Conservation (phyloP, 2,797 vertebrate species). For the Tapera naevia region DNA sequence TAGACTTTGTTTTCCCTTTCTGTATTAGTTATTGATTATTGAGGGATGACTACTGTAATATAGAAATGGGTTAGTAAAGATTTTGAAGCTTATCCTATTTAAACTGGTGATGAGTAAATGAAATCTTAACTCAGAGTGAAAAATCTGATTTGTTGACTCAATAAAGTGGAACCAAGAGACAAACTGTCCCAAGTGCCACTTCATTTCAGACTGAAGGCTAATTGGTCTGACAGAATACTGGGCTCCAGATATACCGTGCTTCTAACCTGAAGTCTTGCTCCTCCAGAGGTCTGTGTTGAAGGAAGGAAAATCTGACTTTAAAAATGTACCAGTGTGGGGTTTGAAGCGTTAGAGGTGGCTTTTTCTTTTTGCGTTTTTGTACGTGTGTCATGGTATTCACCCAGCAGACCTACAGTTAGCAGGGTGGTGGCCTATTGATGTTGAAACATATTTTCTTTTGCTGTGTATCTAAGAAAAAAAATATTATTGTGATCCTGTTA, state of each 20-base stretch:
- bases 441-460: neutral
- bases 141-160: slow-evolving; percentile 47
- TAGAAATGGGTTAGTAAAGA: neutral
- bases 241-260: slow-evolving; percentile 64
- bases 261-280: neutral
- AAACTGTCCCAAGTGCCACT: slow-evolving; percentile 76
- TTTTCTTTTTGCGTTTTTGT: neutral
- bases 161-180: slow-evolving; percentile 29
- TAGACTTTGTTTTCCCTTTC: neutral
- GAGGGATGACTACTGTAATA: neutral
- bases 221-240: slow-evolving; percentile 68
- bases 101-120: slow-evolving; percentile 24
- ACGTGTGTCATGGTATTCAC: neutral
- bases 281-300: neutral
- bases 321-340: neutral
- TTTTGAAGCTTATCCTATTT: neutral
- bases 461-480: neutral
- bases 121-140: slow-evolving; percentile 34
- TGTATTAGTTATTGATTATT: slow-evolving; percentile 18
- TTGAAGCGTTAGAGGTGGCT: neutral
- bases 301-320: neutral
- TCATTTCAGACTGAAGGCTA: slow-evolving; percentile 63
- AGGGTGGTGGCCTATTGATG: neutral
- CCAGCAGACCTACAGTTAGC: neutral
- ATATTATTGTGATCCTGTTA: neutral